Base-by-base conservation (phyloP, 2,888 invertebrate species). In the Apomyelois bistriatella region DNA sequence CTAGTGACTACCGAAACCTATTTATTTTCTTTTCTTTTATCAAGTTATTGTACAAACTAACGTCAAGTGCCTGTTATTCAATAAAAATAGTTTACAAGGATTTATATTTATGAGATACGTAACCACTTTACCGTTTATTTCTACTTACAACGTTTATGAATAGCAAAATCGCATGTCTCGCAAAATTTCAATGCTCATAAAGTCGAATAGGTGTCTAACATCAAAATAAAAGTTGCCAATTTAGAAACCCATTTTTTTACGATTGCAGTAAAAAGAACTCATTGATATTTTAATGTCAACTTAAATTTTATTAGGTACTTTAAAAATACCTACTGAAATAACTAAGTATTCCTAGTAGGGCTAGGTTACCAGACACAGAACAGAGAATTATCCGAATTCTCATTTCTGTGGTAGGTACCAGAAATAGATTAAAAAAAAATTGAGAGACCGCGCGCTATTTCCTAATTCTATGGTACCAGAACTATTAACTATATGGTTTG, bases 11-110 rank as follows among this genome's bases (percentile, higher is more conserved):
- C n/a, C n/a, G n/a, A n/a, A n/a, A n/a, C n/a, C n/a, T n/a, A n/a
- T 22, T 22, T 38, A 8, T 65, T 74, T 78, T 72, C 70, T 68
- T 35, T 70, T 73, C 74, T 70, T 61, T 7, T 2, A 28, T 12
- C 43, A 43, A 7, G 10, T n/a, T 30, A 16, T 22, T 13, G 43
- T 28, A 28, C 28, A 43, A 43, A n/a, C 32, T 47, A 47, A 47
- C n/a, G 32, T 47, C 10, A 36, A n/a, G 17, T 48, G 10, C 22
- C 16, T 28, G 43, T n/a, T 6, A 30, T 30, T n/a, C 13, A 30
- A n/a, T 3, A n/a, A 22, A 41, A 41, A 41, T 41, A 22, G 3
- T 43, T 22, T 43, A 30, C 30, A 30, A 28, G 13, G 1, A 30
- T 16, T 48, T 48, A 35, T 36, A 16, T 13, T 50, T 50, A 30